Evolutionary conservation across 2,797 vertebrate genomes (phyloP), one percentile per base, ranked within the genome.

Genomic region (Chaunax sp.): DNA sequence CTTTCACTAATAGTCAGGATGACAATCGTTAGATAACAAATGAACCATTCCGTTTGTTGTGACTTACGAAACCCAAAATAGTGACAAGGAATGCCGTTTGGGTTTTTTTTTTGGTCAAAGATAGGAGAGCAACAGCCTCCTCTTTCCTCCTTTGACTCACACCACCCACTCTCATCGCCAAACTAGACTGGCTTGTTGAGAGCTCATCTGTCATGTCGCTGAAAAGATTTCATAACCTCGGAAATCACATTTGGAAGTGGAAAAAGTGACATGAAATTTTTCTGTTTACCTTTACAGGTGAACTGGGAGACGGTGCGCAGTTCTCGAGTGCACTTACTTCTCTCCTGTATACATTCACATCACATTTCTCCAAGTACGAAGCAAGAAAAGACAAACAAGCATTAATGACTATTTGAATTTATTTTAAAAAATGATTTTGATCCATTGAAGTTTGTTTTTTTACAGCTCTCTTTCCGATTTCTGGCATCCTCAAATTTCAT

Each of bases 71-170:
- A 64, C 19, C 14, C 30, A 20, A 59, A 70, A 65, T 19, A 55
- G 41, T 58, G 52, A 72, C 3, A 1, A 65, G 28, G 22, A 70
- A 46, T 15, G 26, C 18, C 7, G 18, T 19, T 16, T 8, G n/a
- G n/a, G 13, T 35, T 33, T 66, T 52, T 69, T 75, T 50, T 44
- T 28, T 64, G 6, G 25, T 64, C 60, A 25, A 67, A 72, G 4
- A 69, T 43, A 54, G 18, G 44, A 77, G 43, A 46, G 44, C n/a
- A 28, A 4, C 3, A 33, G 26, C 60, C 77, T 82, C 56, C 67
- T 53, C 72, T 76, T 86, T 72, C 69, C 57, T 81, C 23, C 33
- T 72, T 75, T 90, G 82, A 85, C 72, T 86, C 81, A 84, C 28
- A 19, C 12, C 52, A 50, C 28, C 53, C 7, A 61, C 46, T 38